Evolutionary conservation across 2,113 vertebrate species (phyloP).

Genomic region (Pimephales promelas): DNA sequence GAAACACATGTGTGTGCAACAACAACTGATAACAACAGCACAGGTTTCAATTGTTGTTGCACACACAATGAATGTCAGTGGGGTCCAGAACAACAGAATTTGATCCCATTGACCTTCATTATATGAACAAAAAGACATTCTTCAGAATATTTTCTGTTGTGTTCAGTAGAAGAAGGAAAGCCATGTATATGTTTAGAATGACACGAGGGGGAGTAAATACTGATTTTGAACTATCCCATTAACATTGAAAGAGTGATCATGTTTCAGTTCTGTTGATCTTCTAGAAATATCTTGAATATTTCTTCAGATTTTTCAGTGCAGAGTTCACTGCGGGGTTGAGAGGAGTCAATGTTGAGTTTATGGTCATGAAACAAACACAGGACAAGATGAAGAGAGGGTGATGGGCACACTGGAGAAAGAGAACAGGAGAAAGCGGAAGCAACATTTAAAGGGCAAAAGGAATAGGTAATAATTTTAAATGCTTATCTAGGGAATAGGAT

Average conservation of each 20-base stretch:
- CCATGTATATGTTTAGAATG: neutral
- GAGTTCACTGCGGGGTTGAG: constrained; percentile 20
- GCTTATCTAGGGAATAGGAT: constrained; percentile 72
- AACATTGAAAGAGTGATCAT: neutral
- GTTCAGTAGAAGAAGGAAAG: neutral
- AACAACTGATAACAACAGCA: neutral
- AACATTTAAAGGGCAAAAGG: constrained; percentile 75
- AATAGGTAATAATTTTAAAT: constrained; percentile 86
- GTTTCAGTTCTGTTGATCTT: neutral
- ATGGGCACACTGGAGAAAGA: constrained; percentile 30
- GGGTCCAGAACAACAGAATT: neutral
- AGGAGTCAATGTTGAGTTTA: neutral
- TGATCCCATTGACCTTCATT: too few species aligned
- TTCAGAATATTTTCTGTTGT: too few species aligned
- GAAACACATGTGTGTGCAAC: too few species aligned
- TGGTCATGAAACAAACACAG: constrained; percentile 47
- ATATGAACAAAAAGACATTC: too few species aligned
- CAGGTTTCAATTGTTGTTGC: neutral
- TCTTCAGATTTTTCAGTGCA: constrained; percentile 8
- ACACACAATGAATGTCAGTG: neutral
- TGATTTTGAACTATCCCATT: neutral
- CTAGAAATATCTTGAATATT: neutral
- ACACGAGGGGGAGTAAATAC: neutral
- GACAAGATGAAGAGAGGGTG: constrained; percentile 45
- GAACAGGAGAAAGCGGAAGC: constrained; percentile 73